Evolutionary conservation across 2,888 invertebrate genomes (phyloP).

Genomic region (Drosophila mulleri): DNA sequence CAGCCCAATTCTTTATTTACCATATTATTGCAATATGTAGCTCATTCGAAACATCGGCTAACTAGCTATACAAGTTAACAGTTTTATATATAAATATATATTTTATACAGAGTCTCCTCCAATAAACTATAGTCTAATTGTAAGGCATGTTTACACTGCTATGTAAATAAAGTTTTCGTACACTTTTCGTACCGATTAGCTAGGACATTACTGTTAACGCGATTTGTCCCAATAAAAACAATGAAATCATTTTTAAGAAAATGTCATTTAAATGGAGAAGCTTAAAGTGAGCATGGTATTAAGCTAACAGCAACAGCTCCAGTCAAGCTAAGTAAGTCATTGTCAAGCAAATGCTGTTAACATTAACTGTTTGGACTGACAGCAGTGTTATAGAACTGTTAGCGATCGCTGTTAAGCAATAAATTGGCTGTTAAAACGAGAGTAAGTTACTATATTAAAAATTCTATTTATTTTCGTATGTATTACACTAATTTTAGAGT

Average conservation of each 20-base stretch:
- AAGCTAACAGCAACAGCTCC: neutral
- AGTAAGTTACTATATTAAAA: constrained; percentile 7
- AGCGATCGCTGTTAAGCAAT: too few relatives aligned
- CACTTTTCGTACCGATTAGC: constrained; percentile 60
- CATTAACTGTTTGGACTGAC: too few relatives aligned
- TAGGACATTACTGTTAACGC: constrained; percentile 6
- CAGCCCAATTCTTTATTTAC: constrained; percentile 37
- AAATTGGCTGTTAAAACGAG: too few relatives aligned
- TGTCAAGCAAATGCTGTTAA: too few relatives aligned
- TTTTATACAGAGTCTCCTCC: constrained; percentile 70
- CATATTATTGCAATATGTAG: constrained; percentile 27
- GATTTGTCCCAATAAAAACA: constrained; percentile 23
- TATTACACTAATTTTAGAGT: constrained; percentile 6
- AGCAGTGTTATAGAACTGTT: neutral
- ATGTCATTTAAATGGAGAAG: neutral
- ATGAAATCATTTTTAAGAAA: neutral
- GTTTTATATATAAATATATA: constrained; percentile 40
- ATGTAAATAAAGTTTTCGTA: constrained; percentile 56
- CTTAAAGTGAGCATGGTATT: neutral
- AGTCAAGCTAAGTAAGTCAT: too few relatives aligned
- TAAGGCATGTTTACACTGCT: constrained; percentile 53
- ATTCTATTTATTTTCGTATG: constrained; percentile 26
- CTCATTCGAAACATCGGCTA: constrained; percentile 12
- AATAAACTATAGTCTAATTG: constrained; percentile 42
- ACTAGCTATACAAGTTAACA: constrained; percentile 40